These are phyloP conservation scores for Drosophila mauritiana DNA, from an alignment of 1,140 invertebrate species.

Conservation along the genomic window DNA sequence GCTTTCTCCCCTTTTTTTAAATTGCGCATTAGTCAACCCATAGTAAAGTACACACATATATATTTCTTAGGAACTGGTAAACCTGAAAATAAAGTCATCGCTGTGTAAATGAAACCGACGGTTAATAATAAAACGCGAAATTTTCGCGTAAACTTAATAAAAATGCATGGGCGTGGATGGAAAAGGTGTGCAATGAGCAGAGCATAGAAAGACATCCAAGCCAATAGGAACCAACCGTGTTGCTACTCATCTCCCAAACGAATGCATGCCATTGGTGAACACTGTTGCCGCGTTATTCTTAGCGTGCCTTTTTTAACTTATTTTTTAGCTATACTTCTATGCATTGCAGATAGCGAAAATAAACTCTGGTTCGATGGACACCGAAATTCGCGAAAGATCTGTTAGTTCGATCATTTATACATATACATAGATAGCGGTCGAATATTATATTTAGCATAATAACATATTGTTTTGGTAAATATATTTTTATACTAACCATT, in stretches of 20 bases:
- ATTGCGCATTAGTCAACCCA: conserved; percentile 1
- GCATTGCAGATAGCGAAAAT: background rate
- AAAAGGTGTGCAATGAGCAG: background rate
- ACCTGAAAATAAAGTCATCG: background rate
- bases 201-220: conserved; percentile 22
- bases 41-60: background rate
- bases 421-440: too few species aligned
- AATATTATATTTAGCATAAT: too few species aligned
- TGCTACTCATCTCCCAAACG: conserved; percentile 15
- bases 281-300: conserved; percentile 45
- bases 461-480: too few species aligned
- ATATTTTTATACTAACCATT: too few species aligned
- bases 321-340: background rate
- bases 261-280: conserved; percentile 54
- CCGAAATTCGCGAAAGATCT: too few species aligned
- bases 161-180: background rate
- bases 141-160: background rate
- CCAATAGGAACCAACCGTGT: conserved; percentile 55
- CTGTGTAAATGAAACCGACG: background rate
- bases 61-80: background rate
- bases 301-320: conserved; percentile 9
- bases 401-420: too few species aligned
- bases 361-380: too few species aligned
- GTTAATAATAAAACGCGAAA: conserved; percentile 7
- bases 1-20: conserved; percentile 30